phyloP scores from a whole-genome alignment of 2,797 vertebrate genomes.

The Yasuhikotakia modesta region DNA sequence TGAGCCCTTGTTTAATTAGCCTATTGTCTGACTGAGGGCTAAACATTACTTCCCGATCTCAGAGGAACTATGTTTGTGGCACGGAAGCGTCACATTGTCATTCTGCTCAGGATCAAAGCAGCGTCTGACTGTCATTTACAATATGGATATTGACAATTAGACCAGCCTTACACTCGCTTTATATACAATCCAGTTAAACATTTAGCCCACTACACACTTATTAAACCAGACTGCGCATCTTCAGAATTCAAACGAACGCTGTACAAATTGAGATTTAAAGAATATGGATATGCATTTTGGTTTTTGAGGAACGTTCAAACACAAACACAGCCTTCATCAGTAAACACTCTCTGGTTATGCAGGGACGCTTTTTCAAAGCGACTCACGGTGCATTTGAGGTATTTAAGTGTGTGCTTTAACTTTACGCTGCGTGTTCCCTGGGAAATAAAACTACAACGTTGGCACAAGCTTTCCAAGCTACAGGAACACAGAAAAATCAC shows the following conservation, averaged over 20 bases:
- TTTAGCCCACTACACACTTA: constrained; percentile 26
- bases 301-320: background rate
- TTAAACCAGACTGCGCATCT: constrained; percentile 49
- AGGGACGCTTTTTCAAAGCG: background rate
- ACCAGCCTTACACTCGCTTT: constrained; percentile 26
- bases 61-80: constrained; percentile 39
- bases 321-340: background rate
- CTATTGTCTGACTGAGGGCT: constrained; percentile 35
- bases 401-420: background rate
- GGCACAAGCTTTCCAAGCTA: background rate
- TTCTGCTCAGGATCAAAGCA: constrained; percentile 51
- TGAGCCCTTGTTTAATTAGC: constrained; percentile 23
- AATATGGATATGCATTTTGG: background rate
- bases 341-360: background rate
- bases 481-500: background rate
- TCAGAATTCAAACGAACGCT: background rate
- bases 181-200: constrained; percentile 24
- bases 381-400: background rate
- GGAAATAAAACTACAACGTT: background rate
- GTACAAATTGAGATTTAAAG: background rate
- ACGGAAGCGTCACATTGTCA: constrained; percentile 54
- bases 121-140: constrained; percentile 56
- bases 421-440: background rate
- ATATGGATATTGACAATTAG: constrained; percentile 59
- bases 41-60: constrained; percentile 42